Percentiles rank a stretch among this genome's conserved stretches.
Evolutionary conservation across 2,113 vertebrate species (phyloP).

Genomic region (Origma solitaria): DNA sequence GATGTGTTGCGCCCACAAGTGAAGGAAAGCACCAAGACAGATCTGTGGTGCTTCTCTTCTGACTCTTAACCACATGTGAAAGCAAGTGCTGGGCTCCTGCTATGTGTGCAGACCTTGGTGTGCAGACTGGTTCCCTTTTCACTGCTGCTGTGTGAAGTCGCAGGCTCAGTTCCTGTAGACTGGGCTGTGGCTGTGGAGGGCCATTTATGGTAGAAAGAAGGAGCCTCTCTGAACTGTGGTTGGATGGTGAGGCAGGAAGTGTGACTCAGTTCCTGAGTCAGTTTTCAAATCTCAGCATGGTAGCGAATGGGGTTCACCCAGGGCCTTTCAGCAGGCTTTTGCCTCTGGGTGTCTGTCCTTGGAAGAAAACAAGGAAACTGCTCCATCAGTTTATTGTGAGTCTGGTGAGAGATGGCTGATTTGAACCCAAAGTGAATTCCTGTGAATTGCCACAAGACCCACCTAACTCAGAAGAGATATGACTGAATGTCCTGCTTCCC

Average conservation of each 20-base stretch:
- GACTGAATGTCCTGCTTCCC: neutral
- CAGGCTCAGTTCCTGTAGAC: slow-evolving; percentile 70
- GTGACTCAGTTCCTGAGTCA: slow-evolving; percentile 79
- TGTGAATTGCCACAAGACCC: neutral
- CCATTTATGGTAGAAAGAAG: slow-evolving; percentile 82
- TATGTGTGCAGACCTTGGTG: neutral
- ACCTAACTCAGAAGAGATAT: neutral
- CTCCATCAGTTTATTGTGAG: neutral
- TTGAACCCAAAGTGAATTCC: neutral
- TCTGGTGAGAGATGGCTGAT: neutral
- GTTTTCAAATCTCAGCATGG: slow-evolving; percentile 57
- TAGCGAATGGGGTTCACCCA: slow-evolving; percentile 33
- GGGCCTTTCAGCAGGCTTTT: slow-evolving; percentile 7
- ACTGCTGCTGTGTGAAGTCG: slow-evolving; percentile 15
- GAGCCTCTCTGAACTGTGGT: slow-evolving; percentile 56
- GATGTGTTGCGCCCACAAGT: neutral
- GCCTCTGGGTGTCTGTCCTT: neutral
- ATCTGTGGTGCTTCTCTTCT: neutral
- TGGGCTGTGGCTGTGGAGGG: neutral
- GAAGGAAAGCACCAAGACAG: neutral
- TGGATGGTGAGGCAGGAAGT: slow-evolving; percentile 74
- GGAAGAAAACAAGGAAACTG: neutral
- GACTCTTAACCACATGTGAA: neutral
- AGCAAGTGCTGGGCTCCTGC: neutral
- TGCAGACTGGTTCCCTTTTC: slow-evolving; percentile 9